Percentiles rank a stretch among this genome's conserved stretches.
These are phyloP conservation scores for Paracyclopina nana DNA, from an alignment of 1,140 invertebrate genomes.

Conservation along the genomic window DNA sequence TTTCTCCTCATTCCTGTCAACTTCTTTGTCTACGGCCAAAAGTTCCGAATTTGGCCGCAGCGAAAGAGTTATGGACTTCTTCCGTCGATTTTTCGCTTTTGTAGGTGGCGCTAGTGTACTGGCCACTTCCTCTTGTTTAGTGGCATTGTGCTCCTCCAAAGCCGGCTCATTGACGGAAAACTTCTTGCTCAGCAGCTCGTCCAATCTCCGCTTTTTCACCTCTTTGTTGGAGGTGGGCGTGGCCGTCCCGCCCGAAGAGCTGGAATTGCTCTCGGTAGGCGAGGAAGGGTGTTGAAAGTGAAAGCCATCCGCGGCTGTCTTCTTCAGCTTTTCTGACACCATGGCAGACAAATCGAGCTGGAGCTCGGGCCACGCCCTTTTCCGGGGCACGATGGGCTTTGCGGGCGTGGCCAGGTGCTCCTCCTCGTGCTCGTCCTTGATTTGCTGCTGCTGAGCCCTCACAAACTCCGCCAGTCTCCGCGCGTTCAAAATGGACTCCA, in stretches of 20 bases:
- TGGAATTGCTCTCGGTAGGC: background rate
- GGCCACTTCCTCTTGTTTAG: background rate
- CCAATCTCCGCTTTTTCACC: background rate
- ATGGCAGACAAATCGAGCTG: background rate
- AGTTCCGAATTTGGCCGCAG: background rate
- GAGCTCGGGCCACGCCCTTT: background rate
- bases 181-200: background rate
- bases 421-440: background rate
- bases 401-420: background rate
- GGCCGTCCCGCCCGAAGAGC: background rate
- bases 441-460: background rate
- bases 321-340: background rate
- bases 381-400: background rate
- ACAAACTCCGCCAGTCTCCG: background rate
- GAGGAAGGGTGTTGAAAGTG: background rate
- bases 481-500: slow-evolving; percentile 1
- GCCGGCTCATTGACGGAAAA: background rate
- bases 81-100: background rate
- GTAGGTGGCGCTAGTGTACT: background rate
- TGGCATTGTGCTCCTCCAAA: background rate
- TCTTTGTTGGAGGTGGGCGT: background rate
- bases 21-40: no score
- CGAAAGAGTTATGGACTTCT: background rate
- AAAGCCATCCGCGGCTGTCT: background rate
- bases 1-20: no score